Conservation (phyloP, 2,888 invertebrate species). For the Leptogaster cylindrica region DNA sequence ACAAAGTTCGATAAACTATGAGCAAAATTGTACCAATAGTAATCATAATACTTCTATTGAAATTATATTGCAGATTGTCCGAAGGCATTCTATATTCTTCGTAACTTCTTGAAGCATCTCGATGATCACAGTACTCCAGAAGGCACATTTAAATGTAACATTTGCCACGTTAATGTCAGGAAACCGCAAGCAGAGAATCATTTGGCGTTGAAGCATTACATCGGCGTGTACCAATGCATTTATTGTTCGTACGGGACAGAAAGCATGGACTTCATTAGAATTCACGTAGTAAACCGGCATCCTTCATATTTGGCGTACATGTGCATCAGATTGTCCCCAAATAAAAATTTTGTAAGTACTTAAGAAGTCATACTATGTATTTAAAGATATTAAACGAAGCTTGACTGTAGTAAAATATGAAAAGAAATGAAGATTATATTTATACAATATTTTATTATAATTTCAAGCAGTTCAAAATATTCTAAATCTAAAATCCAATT, state of each 20-base stretch:
- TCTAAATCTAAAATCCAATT: too few species aligned
- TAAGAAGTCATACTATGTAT: too few species aligned
- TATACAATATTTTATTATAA: too few species aligned
- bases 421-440: too few species aligned
- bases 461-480: too few species aligned
- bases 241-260: constrained; percentile 63
- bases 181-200: constrained; percentile 53
- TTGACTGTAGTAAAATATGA: too few species aligned
- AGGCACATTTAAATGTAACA: constrained; percentile 31
- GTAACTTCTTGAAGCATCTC: constrained; percentile 42
- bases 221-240: constrained; percentile 63
- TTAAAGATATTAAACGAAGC: too few species aligned
- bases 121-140: neutral
- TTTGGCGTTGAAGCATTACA: constrained; percentile 59
- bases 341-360: constrained; percentile 29
- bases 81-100: constrained; percentile 34
- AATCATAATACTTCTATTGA: too few species aligned
- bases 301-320: constrained; percentile 58
- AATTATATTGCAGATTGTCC: constrained; percentile 44
- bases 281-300: constrained; percentile 63
- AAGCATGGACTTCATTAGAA: constrained; percentile 58
- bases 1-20: too few species aligned
- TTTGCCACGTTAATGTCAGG: constrained; percentile 33
- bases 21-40: too few species aligned
- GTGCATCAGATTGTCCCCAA: constrained; percentile 53